Base-by-base conservation (phyloP, 2,797 vertebrate species). In the Mastacembelus armatus region DNA sequence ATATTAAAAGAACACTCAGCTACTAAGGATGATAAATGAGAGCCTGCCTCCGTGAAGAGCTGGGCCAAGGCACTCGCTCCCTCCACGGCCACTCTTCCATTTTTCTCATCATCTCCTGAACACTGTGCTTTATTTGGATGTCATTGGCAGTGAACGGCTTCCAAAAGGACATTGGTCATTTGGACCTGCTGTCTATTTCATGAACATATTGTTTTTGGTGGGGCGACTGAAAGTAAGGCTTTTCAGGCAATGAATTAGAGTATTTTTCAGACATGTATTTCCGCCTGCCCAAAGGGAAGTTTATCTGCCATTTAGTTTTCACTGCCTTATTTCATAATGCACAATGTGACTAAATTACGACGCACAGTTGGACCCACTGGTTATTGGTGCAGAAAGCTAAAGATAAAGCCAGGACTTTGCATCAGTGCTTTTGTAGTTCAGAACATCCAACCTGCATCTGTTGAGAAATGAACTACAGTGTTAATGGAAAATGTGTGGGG, bases 21-120 rank as follows among this genome's bases (percentile, higher is more conserved):
- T 80, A 81, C 85, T 88, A 85, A 84, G 69, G 72, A 90, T 85
- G 88, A 86, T 81, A 86, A 92, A 91, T 75, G 75, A 77, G 74
- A 49, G 54, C 38, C 57, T 66, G 71, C 54, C 38, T 81, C 74
- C 69, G 71, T 79, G 72, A 74, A 67, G 60, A 77, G 58, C 62
- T 56, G 55, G 66, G 77, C 67, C 44, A 74, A 78, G 47, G 69
- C 50, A 15, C 39, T 48, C 39, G 49, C 36, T 3, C 14, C 42
- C 18, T 68, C 50, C 22, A 33, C n/a, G 16, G 74, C 36, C 47
- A n/a, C 35, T 35, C 44, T 24, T 60, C 18, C 26, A 43, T 67
- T 54, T 18, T 65, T 67, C 47, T 64, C 48, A 60, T 56, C 43
- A 47, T 56, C 24, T 56, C 45, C n/a, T 4, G 1, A 55, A 63